Conservation (phyloP, 2,888 invertebrate genomes). For the Lymantria dispar region DNA sequence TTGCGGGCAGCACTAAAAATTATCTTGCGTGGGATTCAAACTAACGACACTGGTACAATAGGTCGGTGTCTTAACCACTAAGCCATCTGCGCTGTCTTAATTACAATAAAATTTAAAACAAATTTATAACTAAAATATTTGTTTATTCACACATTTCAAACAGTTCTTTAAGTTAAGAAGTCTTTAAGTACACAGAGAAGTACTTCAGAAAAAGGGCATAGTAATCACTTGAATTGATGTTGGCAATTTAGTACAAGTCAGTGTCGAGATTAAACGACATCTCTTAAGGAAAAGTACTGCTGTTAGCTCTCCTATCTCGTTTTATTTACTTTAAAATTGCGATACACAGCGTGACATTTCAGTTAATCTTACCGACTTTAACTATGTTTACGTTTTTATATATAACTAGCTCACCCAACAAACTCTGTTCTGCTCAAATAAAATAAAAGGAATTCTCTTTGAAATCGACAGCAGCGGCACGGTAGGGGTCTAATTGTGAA, state of each 20-base stretch:
- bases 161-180: slow-evolving; percentile 19
- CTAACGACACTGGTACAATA: too few relatives aligned
- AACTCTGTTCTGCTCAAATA: too few relatives aligned
- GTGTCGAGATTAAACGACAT: slow-evolving; percentile 62
- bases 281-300: slow-evolving; percentile 49
- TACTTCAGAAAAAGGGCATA: slow-evolving; percentile 33
- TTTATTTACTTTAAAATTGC: slow-evolving; percentile 33
- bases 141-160: background rate
- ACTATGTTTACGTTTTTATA: background rate
- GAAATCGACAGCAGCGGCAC: too few relatives aligned
- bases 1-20: too few relatives aligned
- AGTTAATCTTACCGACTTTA: background rate
- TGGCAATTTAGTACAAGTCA: slow-evolving; percentile 58
- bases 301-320: slow-evolving; percentile 33
- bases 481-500: too few relatives aligned
- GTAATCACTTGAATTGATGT: slow-evolving; percentile 65
- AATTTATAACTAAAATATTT: background rate
- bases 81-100: too few relatives aligned
- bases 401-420: too few relatives aligned
- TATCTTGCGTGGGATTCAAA: too few relatives aligned
- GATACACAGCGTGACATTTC: background rate
- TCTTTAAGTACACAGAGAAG: slow-evolving; percentile 24
- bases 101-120: too few relatives aligned
- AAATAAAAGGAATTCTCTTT: too few relatives aligned
- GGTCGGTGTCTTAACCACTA: too few relatives aligned